Conservation (phyloP, 2,888 invertebrate species). For the Athalia rosae region DNA sequence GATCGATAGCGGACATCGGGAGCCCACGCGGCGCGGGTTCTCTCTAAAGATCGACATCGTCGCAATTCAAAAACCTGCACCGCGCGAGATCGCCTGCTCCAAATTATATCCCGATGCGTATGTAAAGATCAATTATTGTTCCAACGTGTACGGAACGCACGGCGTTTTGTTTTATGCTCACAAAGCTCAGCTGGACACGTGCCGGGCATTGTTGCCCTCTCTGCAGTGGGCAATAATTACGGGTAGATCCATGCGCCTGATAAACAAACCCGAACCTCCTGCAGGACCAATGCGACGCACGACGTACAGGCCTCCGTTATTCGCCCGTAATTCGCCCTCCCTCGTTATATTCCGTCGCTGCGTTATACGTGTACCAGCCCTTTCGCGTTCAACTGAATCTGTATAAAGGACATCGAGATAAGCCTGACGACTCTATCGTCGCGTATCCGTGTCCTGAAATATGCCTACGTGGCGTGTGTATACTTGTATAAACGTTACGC, state of each 20-base stretch:
- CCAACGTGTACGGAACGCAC: constrained; percentile 34
- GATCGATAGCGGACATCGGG: too few relatives aligned
- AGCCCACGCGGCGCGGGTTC: too few relatives aligned
- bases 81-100: too few relatives aligned
- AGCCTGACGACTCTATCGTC: constrained; percentile 13
- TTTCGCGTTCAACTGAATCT: background rate
- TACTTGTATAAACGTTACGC: too few relatives aligned
- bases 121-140: constrained; percentile 35
- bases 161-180: constrained; percentile 64
- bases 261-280: constrained; percentile 50
- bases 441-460: background rate
- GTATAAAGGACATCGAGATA: constrained; percentile 29
- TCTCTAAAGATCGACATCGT: too few relatives aligned
- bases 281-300: background rate
- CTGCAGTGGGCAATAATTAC: constrained; percentile 69
- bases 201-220: constrained; percentile 62
- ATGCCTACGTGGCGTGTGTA: too few relatives aligned
- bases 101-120: constrained; percentile 16
- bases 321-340: background rate
- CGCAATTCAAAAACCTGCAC: too few relatives aligned
- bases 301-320: background rate
- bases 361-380: background rate
- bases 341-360: constrained; percentile 1
- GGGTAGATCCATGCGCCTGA: constrained; percentile 61
- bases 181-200: constrained; percentile 61